Base-by-base conservation (phyloP, 2,113 vertebrate genomes). In the Tauraco erythrolophus region DNA sequence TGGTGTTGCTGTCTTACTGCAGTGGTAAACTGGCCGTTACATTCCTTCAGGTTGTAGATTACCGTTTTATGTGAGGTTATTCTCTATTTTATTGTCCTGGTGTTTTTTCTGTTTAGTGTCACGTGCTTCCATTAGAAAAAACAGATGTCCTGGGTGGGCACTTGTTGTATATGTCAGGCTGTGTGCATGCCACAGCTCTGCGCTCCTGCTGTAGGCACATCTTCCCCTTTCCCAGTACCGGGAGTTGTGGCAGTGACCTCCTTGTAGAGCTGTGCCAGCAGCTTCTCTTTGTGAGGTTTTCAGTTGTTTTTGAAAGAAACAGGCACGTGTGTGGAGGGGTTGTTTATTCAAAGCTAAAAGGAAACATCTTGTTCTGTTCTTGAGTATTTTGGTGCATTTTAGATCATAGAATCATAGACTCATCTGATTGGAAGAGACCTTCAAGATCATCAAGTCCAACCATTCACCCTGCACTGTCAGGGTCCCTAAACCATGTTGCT, bases 21-120 rank as follows among this genome's bases (percentile, higher is more conserved):
- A 13, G 1, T 60, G 75, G 16, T 84, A 54, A 89, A 80, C 48
- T 6, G 3, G 27, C 83, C 45, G 10, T 81, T 82, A 14, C 65
- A 75, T 87, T 94, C 70, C 64, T 93, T 61, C 76, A 75, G 76
- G 60, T 43, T 84, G 88, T 78, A 68, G 43, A 78, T 91, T 91
- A 14, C 65, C 28, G 2, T 94, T 95, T 95, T 78, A 82, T 79
- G 45, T 92, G 79, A 74, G 80, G 64, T 15, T 85, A 48, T 86
- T 66, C 53, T 6, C 16, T 75, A 13, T 41, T 95, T 94, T 84
- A 77, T 71, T 89, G 69, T 54, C 84, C 33, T 28, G 54, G 10
- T 90, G 8, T 62, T 96, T 94, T 85, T 87, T 88, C 84, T 94
- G 81, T 46, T 68, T 80, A 62, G 35, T 24, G 41, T 86, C 65